Evolutionary conservation across 2,888 invertebrate species (phyloP).

Genomic region (Apotomis capreana): DNA sequence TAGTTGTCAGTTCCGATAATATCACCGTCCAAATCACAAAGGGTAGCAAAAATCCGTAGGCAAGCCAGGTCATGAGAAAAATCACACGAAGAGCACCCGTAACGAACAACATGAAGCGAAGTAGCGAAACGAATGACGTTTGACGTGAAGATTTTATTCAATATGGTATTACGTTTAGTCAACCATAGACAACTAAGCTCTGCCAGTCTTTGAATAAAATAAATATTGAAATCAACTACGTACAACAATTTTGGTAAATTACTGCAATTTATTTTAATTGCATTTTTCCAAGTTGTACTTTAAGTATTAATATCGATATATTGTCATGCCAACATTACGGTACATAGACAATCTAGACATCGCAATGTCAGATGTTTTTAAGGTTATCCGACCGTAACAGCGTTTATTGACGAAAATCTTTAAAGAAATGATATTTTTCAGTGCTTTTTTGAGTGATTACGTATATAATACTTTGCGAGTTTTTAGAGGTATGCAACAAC

Average conservation of each 20-base stretch:
- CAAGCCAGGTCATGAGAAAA: conserved; percentile 2
- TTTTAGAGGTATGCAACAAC: not conserved
- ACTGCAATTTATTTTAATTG: not conserved
- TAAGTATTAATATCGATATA: conserved; percentile 3
- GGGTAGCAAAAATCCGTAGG: not conserved
- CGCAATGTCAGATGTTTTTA: no score
- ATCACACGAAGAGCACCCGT: not conserved
- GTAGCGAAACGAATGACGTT: conserved; percentile 1
- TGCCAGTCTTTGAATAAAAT: not conserved
- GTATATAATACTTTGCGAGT: no score
- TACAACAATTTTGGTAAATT: not conserved
- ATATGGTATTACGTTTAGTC: no score
- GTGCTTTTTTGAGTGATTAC: no score
- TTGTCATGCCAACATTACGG: not conserved
- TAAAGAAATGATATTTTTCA: no score
- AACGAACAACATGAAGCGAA: not conserved
- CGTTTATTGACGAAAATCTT: no score
- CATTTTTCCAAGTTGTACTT: not conserved
- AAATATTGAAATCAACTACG: not conserved
- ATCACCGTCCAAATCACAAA: conserved; percentile 2
- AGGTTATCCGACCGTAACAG: no score
- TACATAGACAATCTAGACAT: not conserved
- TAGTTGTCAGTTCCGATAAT: conserved; percentile 4
- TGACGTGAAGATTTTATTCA: not conserved
- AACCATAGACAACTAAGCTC: not conserved